Conservation (phyloP, 2,113 vertebrate species). For the Plotosus lineatus region DNA sequence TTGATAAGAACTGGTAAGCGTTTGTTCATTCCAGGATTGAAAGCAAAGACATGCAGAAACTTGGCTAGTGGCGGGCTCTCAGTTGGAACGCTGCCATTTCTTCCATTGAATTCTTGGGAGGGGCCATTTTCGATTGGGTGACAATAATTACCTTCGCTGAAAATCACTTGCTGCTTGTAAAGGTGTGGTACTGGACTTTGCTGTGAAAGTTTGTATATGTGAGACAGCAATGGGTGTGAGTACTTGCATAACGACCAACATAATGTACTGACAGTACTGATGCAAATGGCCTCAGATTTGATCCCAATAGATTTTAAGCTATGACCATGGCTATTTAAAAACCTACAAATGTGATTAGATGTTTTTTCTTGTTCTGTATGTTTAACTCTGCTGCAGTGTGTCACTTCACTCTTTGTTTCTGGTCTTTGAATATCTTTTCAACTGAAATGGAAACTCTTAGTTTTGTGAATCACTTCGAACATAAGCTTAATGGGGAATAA, state of each 20-base stretch:
- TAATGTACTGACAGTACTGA: background rate
- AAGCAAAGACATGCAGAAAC: constrained; percentile 47
- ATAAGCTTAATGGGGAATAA: constrained; percentile 14
- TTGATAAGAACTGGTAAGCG: background rate
- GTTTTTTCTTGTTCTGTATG: background rate
- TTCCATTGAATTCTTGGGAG: constrained; percentile 56
- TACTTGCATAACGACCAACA: background rate
- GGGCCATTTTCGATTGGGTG: constrained; percentile 55
- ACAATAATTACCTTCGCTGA: constrained; percentile 49
- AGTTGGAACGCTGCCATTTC: constrained; percentile 54
- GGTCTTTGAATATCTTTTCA: constrained; percentile 32
- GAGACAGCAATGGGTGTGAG: background rate
- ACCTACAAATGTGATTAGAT: background rate
- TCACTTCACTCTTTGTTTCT: background rate
- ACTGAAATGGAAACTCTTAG: constrained; percentile 16
- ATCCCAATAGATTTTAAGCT: background rate
- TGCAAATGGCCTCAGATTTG: background rate
- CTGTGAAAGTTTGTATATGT: constrained; percentile 12
- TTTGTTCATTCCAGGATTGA: constrained; percentile 32
- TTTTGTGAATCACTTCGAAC: background rate
- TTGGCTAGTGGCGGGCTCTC: constrained; percentile 45
- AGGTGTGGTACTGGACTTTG: constrained; percentile 38
- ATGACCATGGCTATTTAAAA: background rate
- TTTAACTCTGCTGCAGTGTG: background rate
- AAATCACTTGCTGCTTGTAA: constrained; percentile 45